Base-by-base conservation (phyloP, 2,888 invertebrate species). In the Congeria kusceri region DNA sequence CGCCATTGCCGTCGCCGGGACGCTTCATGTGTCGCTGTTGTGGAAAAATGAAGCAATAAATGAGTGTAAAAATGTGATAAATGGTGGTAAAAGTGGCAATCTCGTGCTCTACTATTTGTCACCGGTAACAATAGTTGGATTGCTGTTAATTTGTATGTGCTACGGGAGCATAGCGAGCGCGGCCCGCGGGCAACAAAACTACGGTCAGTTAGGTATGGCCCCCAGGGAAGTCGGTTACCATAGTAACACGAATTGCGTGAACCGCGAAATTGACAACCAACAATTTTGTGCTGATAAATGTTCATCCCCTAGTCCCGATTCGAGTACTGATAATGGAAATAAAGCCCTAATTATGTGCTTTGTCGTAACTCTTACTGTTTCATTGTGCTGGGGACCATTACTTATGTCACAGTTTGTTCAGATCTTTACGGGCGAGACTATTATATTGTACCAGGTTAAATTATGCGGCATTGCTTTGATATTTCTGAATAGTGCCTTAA, bases 381-480 rank as follows among this genome's bases (percentile, higher is more conserved):
- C 85, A 32, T 82, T 90, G 57, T 89, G 89, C 73, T 90, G 90
- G 90, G 87, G 84, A 28, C 89, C 90, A 20, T 78, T 90, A 53
- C 82, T 90, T 69, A 85, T 87, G 23, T 89, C 90, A 29, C 88
- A 90, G 66, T 80, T 88, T 72, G 67, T 90, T 25, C 88, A 88
- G 64, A 56, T 89, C 23, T 72, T 83, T 49, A 86, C 85, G 1
- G 90, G 90, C 56, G 87, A 89, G 61, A 89, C 90, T 29, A 89
- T 89, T 70, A 87, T 89, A 56, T 67, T 90, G 23, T 89, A 88
- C 70, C 90, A 90, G 75, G 88, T 90, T 53, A 89, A 90, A 82
- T 80, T 90, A 59, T 90, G 90, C 64, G 89, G 89, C 77, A 89
- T 90, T 32, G 89, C 89, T 66, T 83, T 90, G 25, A 86, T 90